phyloP scores from a whole-genome alignment of 2,888 invertebrate genomes.

The Dynastes maya region DNA sequence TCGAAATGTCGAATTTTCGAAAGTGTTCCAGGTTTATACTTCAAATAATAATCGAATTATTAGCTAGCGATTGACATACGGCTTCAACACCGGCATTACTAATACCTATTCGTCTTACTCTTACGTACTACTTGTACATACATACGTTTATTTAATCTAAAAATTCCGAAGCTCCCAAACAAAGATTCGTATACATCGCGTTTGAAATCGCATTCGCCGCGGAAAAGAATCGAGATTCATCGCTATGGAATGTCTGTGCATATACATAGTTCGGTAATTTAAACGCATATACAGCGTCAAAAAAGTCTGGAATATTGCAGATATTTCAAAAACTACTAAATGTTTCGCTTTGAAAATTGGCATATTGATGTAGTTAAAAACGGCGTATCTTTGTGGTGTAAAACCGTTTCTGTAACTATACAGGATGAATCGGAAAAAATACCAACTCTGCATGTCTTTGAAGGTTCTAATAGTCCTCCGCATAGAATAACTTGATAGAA shows the following conservation, averaged over 20 bases:
- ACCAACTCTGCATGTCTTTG: too few relatives aligned
- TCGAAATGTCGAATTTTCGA: constrained; percentile 18
- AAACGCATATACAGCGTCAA: background rate
- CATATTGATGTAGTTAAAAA: too few relatives aligned
- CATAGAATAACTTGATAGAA: too few relatives aligned
- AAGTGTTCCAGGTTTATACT: background rate
- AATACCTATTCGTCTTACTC: constrained; percentile 14
- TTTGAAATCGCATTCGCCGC: constrained; percentile 12
- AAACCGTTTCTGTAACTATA: too few relatives aligned
- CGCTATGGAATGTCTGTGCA: constrained; percentile 27
- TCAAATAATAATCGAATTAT: constrained; percentile 31
- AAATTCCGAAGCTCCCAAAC: constrained; percentile 13
- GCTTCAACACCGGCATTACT: constrained; percentile 15
- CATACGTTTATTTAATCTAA: constrained; percentile 35
- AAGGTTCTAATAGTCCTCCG: too few relatives aligned
- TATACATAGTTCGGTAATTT: background rate
- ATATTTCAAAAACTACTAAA: too few relatives aligned
- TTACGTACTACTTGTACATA: background rate
- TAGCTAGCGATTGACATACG: constrained; percentile 15
- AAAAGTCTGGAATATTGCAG: too few relatives aligned
- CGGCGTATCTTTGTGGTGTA: too few relatives aligned
- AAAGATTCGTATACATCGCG: constrained; percentile 4
- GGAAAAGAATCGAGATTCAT: constrained; percentile 26
- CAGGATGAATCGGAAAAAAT: too few relatives aligned
- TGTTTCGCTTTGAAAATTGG: too few relatives aligned